Evolutionary conservation across 2,797 vertebrate species (phyloP), one percentile per base, ranked within the genome.

Genomic region (Melopsittacus undulatus): DNA sequence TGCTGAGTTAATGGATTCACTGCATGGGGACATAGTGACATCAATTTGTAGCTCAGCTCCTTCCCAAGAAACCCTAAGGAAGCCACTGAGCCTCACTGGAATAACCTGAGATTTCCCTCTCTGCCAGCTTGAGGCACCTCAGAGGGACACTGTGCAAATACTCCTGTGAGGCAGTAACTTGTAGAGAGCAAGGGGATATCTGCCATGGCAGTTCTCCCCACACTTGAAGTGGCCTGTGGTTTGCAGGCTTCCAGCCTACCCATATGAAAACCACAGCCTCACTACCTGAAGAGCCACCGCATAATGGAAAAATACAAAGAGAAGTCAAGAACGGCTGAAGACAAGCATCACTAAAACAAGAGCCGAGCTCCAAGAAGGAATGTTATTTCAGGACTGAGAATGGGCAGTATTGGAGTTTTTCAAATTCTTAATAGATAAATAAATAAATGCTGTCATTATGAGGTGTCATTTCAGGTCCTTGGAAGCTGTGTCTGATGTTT

Each of bases 401-500:
- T 0, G 8, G 16, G 18, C 21, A 77, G 36, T 22, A 29, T 5
- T 16, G 13, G 16, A 8, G 10, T 68, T 1, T 42, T 38, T 6
- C 32, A 49, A 10, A 4, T 3, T 54, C 26, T 74, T 48, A 91
- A 36, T 3, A 43, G 49, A 45, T 45, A 36, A 76, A 79, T 69
- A 77, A 70, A 80, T 67, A 85, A 85, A 75, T 69, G 26, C 16
- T 87, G 29, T 69, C 43, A 5, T 51, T 73, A 83, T 22, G 21
- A 90, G 82, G 32, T 67, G 59, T 26, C 26, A 74, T 79, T 90
- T 90, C 78, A 52, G 19, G 13, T 88, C 56, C 70, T 82, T 84
- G 74, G 84, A 66, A 90, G n/a, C 64, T 70, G 36, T 67, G n/a
- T 69, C 42, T 91, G 66, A 34, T 90, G 15, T 63, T 87, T 66